A percentile compares a stretch with the other conserved stretches of the same genome.
phyloP scores from a whole-genome alignment of 1,140 invertebrate genomes.

The Aphelenchoides besseyi region DNA sequence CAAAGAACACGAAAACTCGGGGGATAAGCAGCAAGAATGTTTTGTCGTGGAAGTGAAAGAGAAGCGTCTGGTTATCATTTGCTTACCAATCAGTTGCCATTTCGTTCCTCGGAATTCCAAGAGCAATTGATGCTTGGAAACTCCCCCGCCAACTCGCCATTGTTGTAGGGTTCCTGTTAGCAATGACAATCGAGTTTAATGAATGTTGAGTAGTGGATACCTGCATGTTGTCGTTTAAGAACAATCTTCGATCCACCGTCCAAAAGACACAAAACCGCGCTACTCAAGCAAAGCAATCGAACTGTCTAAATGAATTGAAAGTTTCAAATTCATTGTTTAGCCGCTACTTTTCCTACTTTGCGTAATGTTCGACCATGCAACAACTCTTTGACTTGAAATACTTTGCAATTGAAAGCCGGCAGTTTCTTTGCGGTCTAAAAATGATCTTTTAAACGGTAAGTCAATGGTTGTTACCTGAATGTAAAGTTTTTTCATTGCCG shows the following conservation, averaged over 20 bases:
- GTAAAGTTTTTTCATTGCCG: constrained; percentile 72
- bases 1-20: no score
- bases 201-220: not conserved
- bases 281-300: constrained; percentile 69
- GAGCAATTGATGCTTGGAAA: constrained; percentile 70
- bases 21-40: no score
- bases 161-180: constrained; percentile 70
- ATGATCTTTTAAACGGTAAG: constrained; percentile 4
- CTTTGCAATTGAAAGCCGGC: constrained; percentile 70
- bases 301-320: constrained; percentile 65
- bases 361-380: constrained; percentile 70
- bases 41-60: no score
- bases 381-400: constrained; percentile 73
- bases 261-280: constrained; percentile 69
- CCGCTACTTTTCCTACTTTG: constrained; percentile 65
- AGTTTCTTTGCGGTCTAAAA: constrained; percentile 66
- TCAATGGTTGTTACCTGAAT: constrained; percentile 68
- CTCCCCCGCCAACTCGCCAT: constrained; percentile 70
- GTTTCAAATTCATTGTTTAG: constrained; percentile 18
- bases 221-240: constrained; percentile 69
- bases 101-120: constrained; percentile 71
- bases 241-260: constrained; percentile 70
- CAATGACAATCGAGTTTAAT: no score
- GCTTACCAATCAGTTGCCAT: constrained; percentile 65
- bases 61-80: no score